phyloP scores from a whole-genome alignment of 2,797 vertebrate species.

The Salarias fasciatus region DNA sequence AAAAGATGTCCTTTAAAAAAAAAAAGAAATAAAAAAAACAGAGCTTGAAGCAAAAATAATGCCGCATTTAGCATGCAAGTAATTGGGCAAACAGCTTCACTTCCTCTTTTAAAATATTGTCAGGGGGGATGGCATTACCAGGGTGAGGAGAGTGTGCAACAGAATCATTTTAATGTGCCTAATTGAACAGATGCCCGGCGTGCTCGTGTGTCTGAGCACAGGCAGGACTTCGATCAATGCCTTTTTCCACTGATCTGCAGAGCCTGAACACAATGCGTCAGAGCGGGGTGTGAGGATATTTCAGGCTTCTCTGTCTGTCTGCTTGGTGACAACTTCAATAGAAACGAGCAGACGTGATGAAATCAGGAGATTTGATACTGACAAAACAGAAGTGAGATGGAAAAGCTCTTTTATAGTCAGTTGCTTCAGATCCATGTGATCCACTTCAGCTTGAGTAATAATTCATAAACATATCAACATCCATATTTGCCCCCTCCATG shows the following conservation, averaged over 20 bases:
- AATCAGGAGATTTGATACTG: neutral
- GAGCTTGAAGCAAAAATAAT: neutral
- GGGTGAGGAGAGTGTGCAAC: constrained; percentile 23
- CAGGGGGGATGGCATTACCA: constrained; percentile 13
- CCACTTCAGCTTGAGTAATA: too few species aligned
- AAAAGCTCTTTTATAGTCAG: too few species aligned
- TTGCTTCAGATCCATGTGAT: too few species aligned
- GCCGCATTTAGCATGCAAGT: constrained; percentile 15
- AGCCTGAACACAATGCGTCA: constrained; percentile 28
- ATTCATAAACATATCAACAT: too few species aligned
- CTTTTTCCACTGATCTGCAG: constrained; percentile 31
- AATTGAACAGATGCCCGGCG: constrained; percentile 45
- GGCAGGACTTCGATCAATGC: constrained; percentile 26
- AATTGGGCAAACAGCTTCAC: constrained; percentile 13
- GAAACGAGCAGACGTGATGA: constrained; percentile 8
- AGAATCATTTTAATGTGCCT: constrained; percentile 47
- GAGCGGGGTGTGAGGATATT: constrained; percentile 14
- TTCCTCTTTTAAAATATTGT: constrained; percentile 15
- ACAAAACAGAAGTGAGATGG: constrained; percentile 7
- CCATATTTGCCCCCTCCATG: too few species aligned
- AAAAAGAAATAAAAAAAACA: too few species aligned
- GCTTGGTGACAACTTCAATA: constrained; percentile 13
- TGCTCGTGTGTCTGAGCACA: constrained; percentile 28
- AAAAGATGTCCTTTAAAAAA: constrained; percentile 10
- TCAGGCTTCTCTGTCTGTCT: constrained; percentile 4